Conservation (phyloP, 2,113 vertebrate species). For the Leptodactylus fuscus region DNA sequence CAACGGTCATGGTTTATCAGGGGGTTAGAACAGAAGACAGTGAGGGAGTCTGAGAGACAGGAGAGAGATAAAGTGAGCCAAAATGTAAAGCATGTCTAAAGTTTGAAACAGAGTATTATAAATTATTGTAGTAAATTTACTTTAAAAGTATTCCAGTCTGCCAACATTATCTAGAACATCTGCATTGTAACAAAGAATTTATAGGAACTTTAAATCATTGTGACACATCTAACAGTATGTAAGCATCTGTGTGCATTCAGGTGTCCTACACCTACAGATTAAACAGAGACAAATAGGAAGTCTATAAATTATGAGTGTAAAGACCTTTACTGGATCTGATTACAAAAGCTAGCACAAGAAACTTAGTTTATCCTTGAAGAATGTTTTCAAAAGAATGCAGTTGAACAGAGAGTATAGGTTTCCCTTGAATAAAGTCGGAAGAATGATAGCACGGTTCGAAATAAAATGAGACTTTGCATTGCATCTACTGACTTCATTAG, state of each 20-base stretch:
- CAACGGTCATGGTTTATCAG: not conserved
- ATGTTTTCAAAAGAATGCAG: not conserved
- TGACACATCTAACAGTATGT: constrained; percentile 48
- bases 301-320: constrained; percentile 44
- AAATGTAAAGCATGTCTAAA: constrained; percentile 17
- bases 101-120: constrained; percentile 37
- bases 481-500: too few species aligned
- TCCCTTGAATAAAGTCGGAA: too few species aligned
- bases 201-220: constrained; percentile 56
- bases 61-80: constrained; percentile 1
- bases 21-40: not conserved
- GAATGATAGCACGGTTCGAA: too few species aligned
- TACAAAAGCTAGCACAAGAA: not conserved
- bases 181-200: constrained; percentile 56
- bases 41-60: not conserved
- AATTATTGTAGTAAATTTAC: constrained; percentile 47
- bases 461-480: too few species aligned
- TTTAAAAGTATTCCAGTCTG: constrained; percentile 41
- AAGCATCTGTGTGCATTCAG: constrained; percentile 51
- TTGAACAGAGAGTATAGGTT: not conserved
- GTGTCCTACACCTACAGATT: constrained; percentile 55
- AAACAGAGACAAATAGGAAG: constrained; percentile 42
- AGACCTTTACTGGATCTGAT: constrained; percentile 37
- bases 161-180: constrained; percentile 56
- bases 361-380: constrained; percentile 18